phyloP scores from a whole-genome alignment of 1,140 invertebrate genomes.

The Lerema accius region DNA sequence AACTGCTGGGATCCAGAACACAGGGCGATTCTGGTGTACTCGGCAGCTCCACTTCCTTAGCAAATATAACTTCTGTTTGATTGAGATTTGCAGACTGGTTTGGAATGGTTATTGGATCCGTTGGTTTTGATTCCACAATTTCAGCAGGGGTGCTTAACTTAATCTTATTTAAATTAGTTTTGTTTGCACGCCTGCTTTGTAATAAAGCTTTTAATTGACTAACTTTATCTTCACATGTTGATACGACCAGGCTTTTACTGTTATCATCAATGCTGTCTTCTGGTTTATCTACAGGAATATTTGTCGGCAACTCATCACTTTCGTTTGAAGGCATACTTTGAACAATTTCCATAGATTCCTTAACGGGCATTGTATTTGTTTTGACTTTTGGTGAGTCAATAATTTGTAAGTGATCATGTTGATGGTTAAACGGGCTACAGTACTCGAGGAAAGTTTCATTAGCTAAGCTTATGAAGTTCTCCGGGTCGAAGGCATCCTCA shows the following conservation, averaged over 20 bases:
- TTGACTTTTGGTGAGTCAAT: conserved; percentile 49
- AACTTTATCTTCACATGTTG: conserved; percentile 70
- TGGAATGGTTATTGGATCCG: conserved; percentile 29
- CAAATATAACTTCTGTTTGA: conserved; percentile 40
- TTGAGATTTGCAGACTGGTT: conserved; percentile 15
- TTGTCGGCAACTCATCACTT: conserved; percentile 19
- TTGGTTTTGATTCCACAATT: conserved; percentile 26
- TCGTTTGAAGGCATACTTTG: conserved; percentile 35
- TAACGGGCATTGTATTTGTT: conserved; percentile 41
- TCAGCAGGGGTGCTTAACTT: conserved; percentile 27
- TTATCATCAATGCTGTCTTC: conserved; percentile 30
- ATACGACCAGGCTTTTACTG: conserved; percentile 46
- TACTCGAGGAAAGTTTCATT: conserved; percentile 52
- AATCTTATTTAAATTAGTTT: conserved; percentile 33
- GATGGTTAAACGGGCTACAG: conserved; percentile 47
- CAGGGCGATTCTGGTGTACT: conserved; percentile 35
- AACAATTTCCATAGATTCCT: conserved; percentile 44
- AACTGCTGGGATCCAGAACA: conserved; percentile 41
- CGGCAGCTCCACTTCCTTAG: conserved; percentile 36
- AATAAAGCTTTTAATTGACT: conserved; percentile 59
- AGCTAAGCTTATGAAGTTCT: conserved; percentile 50
- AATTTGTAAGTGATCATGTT: conserved; percentile 44
- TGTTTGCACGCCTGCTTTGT: conserved; percentile 41
- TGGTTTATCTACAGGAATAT: conserved; percentile 8
- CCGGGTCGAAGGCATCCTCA: conserved; percentile 64